Evolutionary conservation across 2,888 invertebrate species (phyloP), one percentile per base, ranked within the genome.

Genomic region (Tipula vernalis): DNA sequence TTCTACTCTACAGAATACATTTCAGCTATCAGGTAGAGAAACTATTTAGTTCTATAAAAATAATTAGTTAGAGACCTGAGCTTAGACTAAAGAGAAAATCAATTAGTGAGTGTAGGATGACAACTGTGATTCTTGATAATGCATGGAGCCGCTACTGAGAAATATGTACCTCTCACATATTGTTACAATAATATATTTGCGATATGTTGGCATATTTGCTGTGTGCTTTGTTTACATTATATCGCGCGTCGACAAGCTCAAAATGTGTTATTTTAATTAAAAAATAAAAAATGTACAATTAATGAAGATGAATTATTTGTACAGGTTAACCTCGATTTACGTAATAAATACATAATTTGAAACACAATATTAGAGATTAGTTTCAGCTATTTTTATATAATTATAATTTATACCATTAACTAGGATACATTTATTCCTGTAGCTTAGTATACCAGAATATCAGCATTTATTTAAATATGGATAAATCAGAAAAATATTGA

Each of bases 181-280:
- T 71, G 71, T 28, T 71, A 71, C 10, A 71, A 28, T 71, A 71
- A 71, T 71, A 71, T 28, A 71, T 10, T 71, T 2, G 71, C 71
- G 71, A 71, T 71, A n/a, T 71, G 71, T 71, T 71, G 71, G 28
- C 71, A 10, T 71, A 28, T 71, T 71, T 71, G 6, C 71, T 28
- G 71, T 71, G 71, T 71, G 71, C 28, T 71, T 71, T 71, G 28
- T 71, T 71, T 71, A 71, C 71, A 28, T 71, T 71, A 71, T 71
- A 71, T 28, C 71, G 71, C 28, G 71, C 71, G 71, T 71, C 71
- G 71, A 71, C 71, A 71, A 28, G 71, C 71, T 10, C 6, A 71
- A 71, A 71, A 71, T 71, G 71, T 71, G 71, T 71, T 71, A 71
- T 71, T 71, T 71, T 71, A 71, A 71, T 71, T 71, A 71, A 71